Evolutionary conservation across 2,797 vertebrate genomes (phyloP).

Genomic region (Pristis pectinata): DNA sequence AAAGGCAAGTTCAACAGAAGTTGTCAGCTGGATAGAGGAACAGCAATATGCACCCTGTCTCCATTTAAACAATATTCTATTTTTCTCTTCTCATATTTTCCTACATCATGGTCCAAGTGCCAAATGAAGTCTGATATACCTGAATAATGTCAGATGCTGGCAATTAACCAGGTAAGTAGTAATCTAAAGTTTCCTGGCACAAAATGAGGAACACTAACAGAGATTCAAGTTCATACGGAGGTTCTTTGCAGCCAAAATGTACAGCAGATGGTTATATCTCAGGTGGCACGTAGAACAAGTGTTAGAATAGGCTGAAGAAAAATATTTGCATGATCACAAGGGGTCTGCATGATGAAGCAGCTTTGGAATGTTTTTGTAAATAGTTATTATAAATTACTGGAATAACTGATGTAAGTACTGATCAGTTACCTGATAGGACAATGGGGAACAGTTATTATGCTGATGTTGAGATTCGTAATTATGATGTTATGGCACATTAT

Average conservation of each 20-base stretch:
- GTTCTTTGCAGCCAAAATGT: not conserved
- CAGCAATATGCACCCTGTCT: no score
- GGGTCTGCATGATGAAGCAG: not conserved
- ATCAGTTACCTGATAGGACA: not conserved
- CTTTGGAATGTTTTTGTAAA: not conserved
- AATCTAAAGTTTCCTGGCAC: not conserved
- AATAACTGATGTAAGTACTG: not conserved
- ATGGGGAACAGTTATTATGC: not conserved
- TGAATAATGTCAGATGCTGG: no score
- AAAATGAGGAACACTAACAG: not conserved
- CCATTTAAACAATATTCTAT: no score
- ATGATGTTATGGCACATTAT: not conserved
- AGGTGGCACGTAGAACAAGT: not conserved
- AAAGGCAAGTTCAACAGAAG: not conserved
- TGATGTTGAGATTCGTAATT: not conserved
- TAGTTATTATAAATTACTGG: not conserved
- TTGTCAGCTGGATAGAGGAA: not conserved
- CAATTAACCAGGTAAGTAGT: not conserved
- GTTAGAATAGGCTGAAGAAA: constrained; percentile 3
- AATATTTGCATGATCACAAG: not conserved
- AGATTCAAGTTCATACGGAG: not conserved
- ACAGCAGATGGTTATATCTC: constrained; percentile 2
- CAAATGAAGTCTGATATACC: not conserved
- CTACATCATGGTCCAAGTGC: no score
- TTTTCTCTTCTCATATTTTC: no score